Base-by-base conservation (phyloP, 2,888 invertebrate genomes). In the Chrysolina haemoptera region DNA sequence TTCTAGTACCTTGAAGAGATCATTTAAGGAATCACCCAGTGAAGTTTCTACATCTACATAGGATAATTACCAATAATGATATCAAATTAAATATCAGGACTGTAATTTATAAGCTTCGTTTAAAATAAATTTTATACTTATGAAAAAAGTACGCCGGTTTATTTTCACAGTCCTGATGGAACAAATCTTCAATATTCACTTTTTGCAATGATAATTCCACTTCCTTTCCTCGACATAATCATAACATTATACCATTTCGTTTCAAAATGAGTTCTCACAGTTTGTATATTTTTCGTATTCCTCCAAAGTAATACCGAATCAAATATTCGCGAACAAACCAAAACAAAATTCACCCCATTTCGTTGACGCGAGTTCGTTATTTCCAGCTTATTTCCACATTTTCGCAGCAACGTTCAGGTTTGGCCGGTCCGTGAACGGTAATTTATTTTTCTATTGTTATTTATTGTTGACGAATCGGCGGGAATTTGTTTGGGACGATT, bases 391-490 rank as follows among this genome's bases (percentile, higher is more conserved):
- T 62, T 68, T 35, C 46, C 46, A 62, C 27, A 68, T 68, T 68
- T 62, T 68, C 35, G 16, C 62, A 40, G 62, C 55, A 43, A 62
- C 46, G 43, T 62, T 48, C 68, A 41, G 53, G 40, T 68, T 68
- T 20, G 43, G 22, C 46, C 43, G 27, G 62, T 46, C 62, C 62
- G 59, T 10, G 40, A 27, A 20, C 43, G 27, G 48, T 68, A 68
- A 68, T 68, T 68, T 62, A 68, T 62, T 16, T 18, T 41, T 27
- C 35, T 62, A 59, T 62, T 68, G 68, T 68, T 68, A 68, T 68
- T 68, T 68, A 68, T 46, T n/a, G 68, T 59, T 68, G 68, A 68
- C 68, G 68, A 68, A 62, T 68, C 68, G 46, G 22, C 62, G 27
- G 41, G 27, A 68, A 68, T 68, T 68, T 62, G 68, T 62, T 68